Percentiles rank a stretch among this genome's conserved stretches.
Evolutionary conservation across 2,888 invertebrate species (phyloP).

Genomic region (Melanophora roralis): DNA sequence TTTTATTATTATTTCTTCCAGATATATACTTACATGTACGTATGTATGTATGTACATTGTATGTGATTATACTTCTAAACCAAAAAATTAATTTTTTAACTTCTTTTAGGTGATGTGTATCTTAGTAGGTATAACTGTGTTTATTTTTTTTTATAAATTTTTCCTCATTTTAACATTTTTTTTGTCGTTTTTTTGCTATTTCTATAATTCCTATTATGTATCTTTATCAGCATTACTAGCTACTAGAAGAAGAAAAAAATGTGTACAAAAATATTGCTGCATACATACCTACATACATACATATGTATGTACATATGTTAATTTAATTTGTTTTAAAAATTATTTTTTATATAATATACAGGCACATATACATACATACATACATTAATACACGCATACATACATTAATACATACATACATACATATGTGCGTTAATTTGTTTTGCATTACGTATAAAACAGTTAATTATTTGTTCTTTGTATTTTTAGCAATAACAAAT

Average conservation of each 20-base stretch:
- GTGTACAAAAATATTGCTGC: no score
- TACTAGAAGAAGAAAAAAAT: conserved; percentile 1
- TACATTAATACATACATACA: no score
- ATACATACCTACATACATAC: no score
- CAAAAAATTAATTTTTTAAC: no score
- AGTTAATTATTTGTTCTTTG: not conserved
- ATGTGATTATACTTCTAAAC: no score
- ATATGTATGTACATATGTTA: no score
- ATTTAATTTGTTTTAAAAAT: no score
- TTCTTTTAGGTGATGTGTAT: conserved; percentile 59
- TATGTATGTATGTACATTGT: no score
- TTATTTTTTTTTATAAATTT: conserved; percentile 9
- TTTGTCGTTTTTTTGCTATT: not conserved
- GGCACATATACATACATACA: not conserved
- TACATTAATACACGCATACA: no score
- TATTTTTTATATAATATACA: no score
- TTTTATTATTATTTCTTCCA: conserved; percentile 35
- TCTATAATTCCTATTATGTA: not conserved
- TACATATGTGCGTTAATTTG: not conserved
- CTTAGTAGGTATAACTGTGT: conserved; percentile 57
- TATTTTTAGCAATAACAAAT: not conserved
- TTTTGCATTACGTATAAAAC: not conserved
- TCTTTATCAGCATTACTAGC: conserved; percentile 1
- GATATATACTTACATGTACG: no score
- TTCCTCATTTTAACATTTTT: not conserved